A percentile compares a stretch with the other conserved stretches of the same genome.
phyloP scores from a whole-genome alignment of 2,797 vertebrate genomes.

The Clamator glandarius region DNA sequence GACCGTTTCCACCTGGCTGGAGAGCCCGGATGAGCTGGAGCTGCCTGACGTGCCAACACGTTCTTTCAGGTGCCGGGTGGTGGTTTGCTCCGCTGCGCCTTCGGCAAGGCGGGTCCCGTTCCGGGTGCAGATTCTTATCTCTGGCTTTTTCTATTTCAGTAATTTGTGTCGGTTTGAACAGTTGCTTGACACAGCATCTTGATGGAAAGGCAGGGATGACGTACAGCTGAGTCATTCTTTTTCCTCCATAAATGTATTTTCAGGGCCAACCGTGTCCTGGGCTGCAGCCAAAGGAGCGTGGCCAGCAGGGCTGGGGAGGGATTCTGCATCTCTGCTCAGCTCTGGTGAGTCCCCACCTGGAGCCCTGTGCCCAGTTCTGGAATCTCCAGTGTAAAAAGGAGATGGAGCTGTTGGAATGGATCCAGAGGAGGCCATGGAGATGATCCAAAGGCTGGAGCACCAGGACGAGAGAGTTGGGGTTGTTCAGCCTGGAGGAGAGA shows the following conservation, averaged over 20 bases:
- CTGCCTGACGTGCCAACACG: background rate
- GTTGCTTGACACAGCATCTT: background rate
- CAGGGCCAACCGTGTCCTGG: fast-evolving
- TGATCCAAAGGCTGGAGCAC: no score
- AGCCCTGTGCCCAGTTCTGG: no score
- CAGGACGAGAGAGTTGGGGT: no score
- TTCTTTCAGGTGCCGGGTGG: background rate
- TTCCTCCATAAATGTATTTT: background rate
- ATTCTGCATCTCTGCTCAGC: no score
- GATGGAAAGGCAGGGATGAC: background rate
- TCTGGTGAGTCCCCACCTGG: no score
- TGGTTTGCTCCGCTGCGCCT: background rate
- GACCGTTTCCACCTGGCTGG: fast-evolving
- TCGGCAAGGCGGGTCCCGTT: background rate
- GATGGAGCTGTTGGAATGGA: no score
- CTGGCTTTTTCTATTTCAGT: background rate
- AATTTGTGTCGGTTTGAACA: background rate
- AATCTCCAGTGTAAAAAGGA: no score
- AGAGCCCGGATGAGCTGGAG: background rate
- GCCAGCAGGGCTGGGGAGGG: no score
- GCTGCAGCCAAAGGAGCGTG: no score
- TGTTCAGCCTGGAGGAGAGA: no score
- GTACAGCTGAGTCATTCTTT: background rate
- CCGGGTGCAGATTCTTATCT: background rate
- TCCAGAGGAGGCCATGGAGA: no score